Percentiles rank a stretch among this genome's conserved stretches.
These are phyloP conservation scores for Oryzaephilus surinamensis DNA, from an alignment of 1,140 invertebrate species.

Conservation along the genomic window DNA sequence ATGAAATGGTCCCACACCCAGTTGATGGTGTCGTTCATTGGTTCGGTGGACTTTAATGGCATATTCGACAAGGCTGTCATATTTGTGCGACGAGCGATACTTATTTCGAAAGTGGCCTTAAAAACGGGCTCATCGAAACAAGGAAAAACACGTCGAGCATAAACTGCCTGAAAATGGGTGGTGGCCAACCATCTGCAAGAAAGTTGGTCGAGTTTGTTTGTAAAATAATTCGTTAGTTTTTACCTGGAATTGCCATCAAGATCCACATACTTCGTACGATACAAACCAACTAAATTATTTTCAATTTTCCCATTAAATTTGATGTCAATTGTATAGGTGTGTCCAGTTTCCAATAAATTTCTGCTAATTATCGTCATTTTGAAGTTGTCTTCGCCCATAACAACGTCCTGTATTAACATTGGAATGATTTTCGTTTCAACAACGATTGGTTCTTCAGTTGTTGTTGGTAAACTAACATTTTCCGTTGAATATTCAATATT, in stretches of 20 bases:
- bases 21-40: constrained; percentile 31
- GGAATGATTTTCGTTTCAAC: constrained; percentile 8
- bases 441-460: constrained; percentile 5
- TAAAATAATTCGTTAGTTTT: not conserved
- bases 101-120: constrained; percentile 67
- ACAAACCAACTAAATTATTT: constrained; percentile 27
- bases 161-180: constrained; percentile 76
- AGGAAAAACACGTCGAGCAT: constrained; percentile 77
- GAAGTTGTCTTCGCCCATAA: constrained; percentile 15
- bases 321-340: constrained; percentile 25
- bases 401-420: constrained; percentile 12
- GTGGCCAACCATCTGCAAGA: constrained; percentile 36
- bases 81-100: constrained; percentile 49
- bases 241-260: constrained; percentile 20
- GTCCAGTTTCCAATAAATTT: constrained; percentile 12
- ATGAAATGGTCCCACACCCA: constrained; percentile 45
- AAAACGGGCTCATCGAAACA: constrained; percentile 85
- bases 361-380: constrained; percentile 20
- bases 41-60: constrained; percentile 36
- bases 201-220: not conserved
- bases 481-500: not conserved
- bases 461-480: not conserved
- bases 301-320: constrained; percentile 26
- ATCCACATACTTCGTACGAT: constrained; percentile 26
- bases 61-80: constrained; percentile 56